Percentiles rank a stretch among this genome's conserved stretches.
phyloP scores from a whole-genome alignment of 2,888 invertebrate species.

The Galerucella pusilla region DNA sequence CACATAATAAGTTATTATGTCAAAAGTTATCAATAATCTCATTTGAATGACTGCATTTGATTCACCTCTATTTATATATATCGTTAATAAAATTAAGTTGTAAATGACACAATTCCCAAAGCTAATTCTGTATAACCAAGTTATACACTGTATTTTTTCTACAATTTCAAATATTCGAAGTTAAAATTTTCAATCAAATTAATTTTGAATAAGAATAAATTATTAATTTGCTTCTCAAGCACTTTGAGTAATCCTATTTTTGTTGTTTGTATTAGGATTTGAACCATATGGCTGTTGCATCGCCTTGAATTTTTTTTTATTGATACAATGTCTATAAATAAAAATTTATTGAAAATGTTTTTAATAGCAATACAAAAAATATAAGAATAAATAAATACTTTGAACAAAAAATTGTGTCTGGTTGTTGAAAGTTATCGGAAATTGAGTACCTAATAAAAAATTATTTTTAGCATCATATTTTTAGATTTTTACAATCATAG shows the following conservation, averaged over 20 bases:
- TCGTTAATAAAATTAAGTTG: background rate
- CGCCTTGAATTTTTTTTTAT: conserved; percentile 1
- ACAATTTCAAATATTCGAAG: too few species aligned
- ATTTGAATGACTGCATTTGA: background rate
- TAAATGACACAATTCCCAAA: too few species aligned
- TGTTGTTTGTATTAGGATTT: background rate
- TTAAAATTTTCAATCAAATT: background rate
- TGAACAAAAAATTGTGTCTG: background rate
- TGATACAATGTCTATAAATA: background rate
- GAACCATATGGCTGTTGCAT: background rate
- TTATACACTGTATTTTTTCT: too few species aligned
- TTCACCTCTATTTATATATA: conserved; percentile 2
- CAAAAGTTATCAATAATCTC: conserved; percentile 6
- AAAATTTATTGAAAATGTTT: background rate
- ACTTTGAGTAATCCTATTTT: background rate
- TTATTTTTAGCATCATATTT: background rate
- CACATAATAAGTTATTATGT: background rate
- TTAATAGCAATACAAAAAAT: background rate
- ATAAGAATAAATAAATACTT: background rate
- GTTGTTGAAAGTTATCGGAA: background rate
- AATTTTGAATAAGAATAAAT: background rate
- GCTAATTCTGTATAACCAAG: too few species aligned
- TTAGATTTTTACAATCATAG: background rate
- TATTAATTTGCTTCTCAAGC: background rate
- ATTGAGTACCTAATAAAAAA: background rate